A percentile compares a stretch with the other conserved stretches of the same genome.
These are phyloP conservation scores for Apodemia duryi DNA, from an alignment of 2,888 invertebrate genomes.

Conservation along the genomic window DNA sequence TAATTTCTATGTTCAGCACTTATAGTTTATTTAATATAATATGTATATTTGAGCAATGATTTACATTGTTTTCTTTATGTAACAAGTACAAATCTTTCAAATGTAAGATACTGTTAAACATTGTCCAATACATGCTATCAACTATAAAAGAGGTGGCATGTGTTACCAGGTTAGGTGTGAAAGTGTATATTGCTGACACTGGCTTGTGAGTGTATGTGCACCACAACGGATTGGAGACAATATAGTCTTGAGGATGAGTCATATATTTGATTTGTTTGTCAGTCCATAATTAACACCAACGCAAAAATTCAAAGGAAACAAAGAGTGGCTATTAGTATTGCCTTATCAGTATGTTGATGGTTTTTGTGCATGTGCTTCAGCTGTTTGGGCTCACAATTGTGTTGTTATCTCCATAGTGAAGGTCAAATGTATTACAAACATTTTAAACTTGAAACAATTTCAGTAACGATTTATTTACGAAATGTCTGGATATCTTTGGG, in stretches of 20 bases:
- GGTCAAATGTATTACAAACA: constrained; percentile 9
- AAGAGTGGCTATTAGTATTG: constrained; percentile 19
- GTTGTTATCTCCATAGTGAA: constrained; percentile 6
- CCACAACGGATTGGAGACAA: constrained; percentile 3
- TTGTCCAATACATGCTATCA: background rate
- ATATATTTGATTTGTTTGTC: constrained; percentile 13
- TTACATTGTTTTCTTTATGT: too few species aligned
- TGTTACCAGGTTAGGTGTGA: background rate
- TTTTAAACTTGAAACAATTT: constrained; percentile 3
- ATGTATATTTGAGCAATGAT: too few species aligned
- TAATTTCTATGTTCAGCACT: too few species aligned
- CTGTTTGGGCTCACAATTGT: background rate
- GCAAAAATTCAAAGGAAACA: constrained; percentile 17
- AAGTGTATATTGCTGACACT: background rate
- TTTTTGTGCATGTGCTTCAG: background rate
- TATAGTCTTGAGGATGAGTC: background rate
- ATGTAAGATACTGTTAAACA: background rate
- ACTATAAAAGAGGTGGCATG: background rate
- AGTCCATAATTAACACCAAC: constrained; percentile 24
- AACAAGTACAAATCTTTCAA: background rate
- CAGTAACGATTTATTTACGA: background rate
- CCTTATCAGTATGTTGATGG: constrained; percentile 25
- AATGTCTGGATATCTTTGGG: constrained; percentile 52
- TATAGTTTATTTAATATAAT: too few species aligned
- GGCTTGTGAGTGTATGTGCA: background rate